Evolutionary conservation across 1,140 invertebrate genomes (phyloP), one percentile per base, ranked within the genome.

Genomic region (Halictus rubicundus): DNA sequence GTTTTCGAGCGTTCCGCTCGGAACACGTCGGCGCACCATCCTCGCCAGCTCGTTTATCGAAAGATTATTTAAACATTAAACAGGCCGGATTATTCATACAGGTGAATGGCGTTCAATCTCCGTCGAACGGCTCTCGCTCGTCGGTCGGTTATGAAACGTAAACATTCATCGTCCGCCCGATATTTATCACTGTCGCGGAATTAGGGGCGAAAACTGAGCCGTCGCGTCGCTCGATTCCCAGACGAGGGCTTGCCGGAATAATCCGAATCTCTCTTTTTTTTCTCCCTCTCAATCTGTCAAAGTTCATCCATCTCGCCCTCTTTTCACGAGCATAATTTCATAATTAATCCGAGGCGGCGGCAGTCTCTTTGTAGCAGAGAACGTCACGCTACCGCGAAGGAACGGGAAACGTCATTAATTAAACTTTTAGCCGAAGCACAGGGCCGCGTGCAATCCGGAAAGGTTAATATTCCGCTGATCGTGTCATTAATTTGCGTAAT

Each of bases 401-500:
- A 46, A 59, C 64, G 39, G 23, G n/a, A 39, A 71, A 61, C 66
- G 57, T 71, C 32, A 49, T 78, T 78, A 70, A 78, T 78, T 78
- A 78, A 78, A 78, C n/a, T 52, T 70, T 54, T n/a, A 70, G 42
- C 52, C 75, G 27, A 52, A 63, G 66, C 69, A 27, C 46, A 9
- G 49, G 0, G 27, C 25, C 61, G 42, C 49, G 49, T 10, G 42
- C 37, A 37, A 57, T n/a, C 14, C 63, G 21, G 12, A 27, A 71
- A 54, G 68, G 75, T 71, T 78, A 71, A 78, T 71, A 70, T 71
- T 71, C 61, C 75, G 27, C 27, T 78, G 57, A 54, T 59, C 63
- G n/a, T 66, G 42, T 66, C 63, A 46, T 75, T 75, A 75, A 75
- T 75, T 75, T 42, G 14, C 37, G 52, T 59, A 75, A 75, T 66